Base-by-base conservation (phyloP, 1,140 invertebrate genomes). In the Mycetomoellerius zeteki region DNA sequence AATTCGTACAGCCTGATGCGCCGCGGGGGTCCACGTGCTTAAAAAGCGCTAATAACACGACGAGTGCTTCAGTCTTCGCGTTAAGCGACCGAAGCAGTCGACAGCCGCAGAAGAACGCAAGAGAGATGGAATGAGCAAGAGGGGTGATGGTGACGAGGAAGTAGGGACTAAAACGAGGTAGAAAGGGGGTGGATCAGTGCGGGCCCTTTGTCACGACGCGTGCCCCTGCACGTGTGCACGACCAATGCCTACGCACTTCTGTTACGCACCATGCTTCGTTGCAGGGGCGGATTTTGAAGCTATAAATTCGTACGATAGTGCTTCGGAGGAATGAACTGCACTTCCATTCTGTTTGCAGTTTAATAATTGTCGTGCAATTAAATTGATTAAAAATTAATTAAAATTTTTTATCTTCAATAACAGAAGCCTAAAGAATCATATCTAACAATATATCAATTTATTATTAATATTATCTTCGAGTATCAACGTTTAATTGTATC, bases 221-320 rank as follows among this genome's bases (percentile, higher is more conserved):
- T 94, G 93, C 92, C 92, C 93, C 73, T 93, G 93, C 93, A 94
- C 93, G 93, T 93, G 93, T 93, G 92, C 93, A 89, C 89, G 93
- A 88, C 93, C 93, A 92, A 93, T 93, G 91, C 91, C 92, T 92
- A 92, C 92, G 87, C 90, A 92, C 82, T 92, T 91, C 86, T 90
- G 85, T 92, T 91, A 86, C 89, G 76, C 87, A 88, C 87, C 72
- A 52, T 72, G 67, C 69, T 84, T 56, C 33, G 62, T 50, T 56
- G 81, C 75, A 90, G 76, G 81, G 64, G 71, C 77, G 71, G 77
- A 80, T 80, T 87, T 84, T 47, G 37, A 87, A 85, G 47, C 37
- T 43, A 21, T 62, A 78, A 84, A 89, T 89, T 84, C 64, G 58
- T 47, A 19, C 37, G 7, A n/a, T 19, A 7, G 2, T 43, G 37